Base-by-base conservation (phyloP, 2,888 invertebrate genomes). In the Brenthis ino region DNA sequence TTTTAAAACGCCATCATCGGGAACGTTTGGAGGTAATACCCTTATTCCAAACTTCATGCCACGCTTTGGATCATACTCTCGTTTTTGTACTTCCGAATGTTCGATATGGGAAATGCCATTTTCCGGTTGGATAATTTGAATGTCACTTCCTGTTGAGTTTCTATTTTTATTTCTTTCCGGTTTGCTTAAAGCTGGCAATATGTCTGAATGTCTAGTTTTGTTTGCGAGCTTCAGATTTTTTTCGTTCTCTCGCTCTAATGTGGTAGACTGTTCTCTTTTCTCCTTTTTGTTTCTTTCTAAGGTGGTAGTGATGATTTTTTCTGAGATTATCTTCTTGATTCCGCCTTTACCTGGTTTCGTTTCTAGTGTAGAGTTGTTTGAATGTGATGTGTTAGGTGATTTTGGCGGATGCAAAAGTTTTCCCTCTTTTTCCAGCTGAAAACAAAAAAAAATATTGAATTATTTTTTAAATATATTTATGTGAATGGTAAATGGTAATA, bases 11-110 rank as follows among this genome's bases (percentile, higher is more conserved):
- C 93, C 93, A 74, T 93, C 93, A 78, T 93, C 93, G 47, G 93
- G 93, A 50, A 93, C 86, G 70, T 93, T 93, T 6, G 93, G 93
- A 14, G 95, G 95, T 5, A 96, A 83, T 0, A 96, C 96, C 79
- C 95, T 92, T 65, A 96, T 94, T 0, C 96, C 96, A 66, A 96
- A 95, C 81, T 96, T 96, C 84, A 94, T 93, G 60, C 93, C 94
- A 70, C 93, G 93, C 74, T 93, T 94, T 0, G 91, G 87, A 69
- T 94, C 94, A 56, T 93, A 89, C 74, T 94, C 94, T 72, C 91
- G 88, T 79, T 94, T 94, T 77, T 94, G 94, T 0, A 87, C 80
- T 83, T 94, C 94, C 1, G 86, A 81, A 47, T 92, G 89, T 77
- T 94, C 94, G 43, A 91, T 79, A 70, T 86, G 83, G 54, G 82